Percentiles rank a stretch among this genome's conserved stretches.
phyloP scores from a whole-genome alignment of 2,797 vertebrate genomes.

The Pangasius sanitwongsei region DNA sequence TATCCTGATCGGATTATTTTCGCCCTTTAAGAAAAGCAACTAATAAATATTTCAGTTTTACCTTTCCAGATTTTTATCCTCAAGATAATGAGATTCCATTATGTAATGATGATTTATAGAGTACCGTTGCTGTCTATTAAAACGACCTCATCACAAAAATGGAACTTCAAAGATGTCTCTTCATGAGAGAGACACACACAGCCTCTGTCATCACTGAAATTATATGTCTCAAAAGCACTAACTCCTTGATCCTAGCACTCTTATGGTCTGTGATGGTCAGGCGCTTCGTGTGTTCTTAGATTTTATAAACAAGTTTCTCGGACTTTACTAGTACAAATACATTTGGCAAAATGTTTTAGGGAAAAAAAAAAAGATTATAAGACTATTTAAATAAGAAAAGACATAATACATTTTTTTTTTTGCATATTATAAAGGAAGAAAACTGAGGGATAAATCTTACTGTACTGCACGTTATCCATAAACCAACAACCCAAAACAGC shows the following conservation, averaged over 20 bases:
- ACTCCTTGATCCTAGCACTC: constrained; percentile 23
- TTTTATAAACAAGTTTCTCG: neutral
- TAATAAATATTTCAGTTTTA: neutral
- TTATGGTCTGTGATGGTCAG: constrained; percentile 4
- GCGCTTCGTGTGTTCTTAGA: neutral
- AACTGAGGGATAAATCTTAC: neutral
- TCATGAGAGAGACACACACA: constrained; percentile 20
- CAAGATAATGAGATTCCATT: neutral
- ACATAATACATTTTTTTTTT: neutral
- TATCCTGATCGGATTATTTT: neutral
- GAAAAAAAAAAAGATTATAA: neutral
- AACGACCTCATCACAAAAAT: neutral
- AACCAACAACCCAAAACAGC: neutral
- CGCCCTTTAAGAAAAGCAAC: neutral
- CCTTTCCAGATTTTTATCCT: neutral
- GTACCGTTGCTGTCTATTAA: neutral
- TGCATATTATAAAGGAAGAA: neutral
- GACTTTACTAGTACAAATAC: neutral
- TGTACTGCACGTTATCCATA: neutral
- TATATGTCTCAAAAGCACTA: constrained; percentile 29
- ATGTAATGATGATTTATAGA: constrained; percentile 1
- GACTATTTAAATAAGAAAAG: neutral
- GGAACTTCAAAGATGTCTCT: constrained; percentile 11
- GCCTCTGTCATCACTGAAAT: constrained; percentile 48
- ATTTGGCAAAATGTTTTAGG: neutral